Evolutionary conservation across 2,113 vertebrate genomes (phyloP).

Genomic region (Caranx melampygus): DNA sequence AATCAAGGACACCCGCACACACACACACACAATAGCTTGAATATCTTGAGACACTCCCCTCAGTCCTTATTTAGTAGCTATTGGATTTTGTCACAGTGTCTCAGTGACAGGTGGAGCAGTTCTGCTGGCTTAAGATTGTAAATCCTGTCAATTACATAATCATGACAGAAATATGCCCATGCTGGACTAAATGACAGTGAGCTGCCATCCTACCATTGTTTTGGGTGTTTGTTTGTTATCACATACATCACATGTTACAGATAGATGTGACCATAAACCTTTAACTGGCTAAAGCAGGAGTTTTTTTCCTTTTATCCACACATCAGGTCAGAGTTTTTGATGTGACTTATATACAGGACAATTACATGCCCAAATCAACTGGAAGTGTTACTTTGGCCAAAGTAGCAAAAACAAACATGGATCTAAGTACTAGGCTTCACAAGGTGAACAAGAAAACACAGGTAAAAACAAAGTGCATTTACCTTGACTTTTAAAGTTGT

Average conservation of each 20-base stretch:
- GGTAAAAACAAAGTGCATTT: background rate
- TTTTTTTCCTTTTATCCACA: background rate
- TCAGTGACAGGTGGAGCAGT: background rate
- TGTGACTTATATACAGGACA: background rate
- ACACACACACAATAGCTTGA: background rate
- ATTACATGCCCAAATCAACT: background rate
- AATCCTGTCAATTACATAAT: too few species aligned
- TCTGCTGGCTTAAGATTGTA: background rate
- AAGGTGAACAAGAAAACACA: background rate
- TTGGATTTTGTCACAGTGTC: background rate
- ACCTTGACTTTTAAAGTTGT: background rate
- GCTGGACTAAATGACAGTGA: background rate
- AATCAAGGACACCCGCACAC: background rate
- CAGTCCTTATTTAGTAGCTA: too few species aligned
- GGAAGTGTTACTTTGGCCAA: background rate
- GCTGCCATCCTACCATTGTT: background rate
- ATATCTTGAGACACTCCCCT: background rate
- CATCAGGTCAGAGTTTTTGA: background rate
- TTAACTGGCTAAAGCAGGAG: background rate
- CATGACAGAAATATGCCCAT: background rate
- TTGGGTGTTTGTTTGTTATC: background rate
- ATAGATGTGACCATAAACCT: background rate
- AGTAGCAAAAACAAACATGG: background rate
- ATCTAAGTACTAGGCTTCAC: background rate
- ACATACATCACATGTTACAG: background rate